Percentiles rank a stretch among this genome's conserved stretches.
phyloP scores from a whole-genome alignment of 2,888 invertebrate species.

The Epinotia demarniana region DNA sequence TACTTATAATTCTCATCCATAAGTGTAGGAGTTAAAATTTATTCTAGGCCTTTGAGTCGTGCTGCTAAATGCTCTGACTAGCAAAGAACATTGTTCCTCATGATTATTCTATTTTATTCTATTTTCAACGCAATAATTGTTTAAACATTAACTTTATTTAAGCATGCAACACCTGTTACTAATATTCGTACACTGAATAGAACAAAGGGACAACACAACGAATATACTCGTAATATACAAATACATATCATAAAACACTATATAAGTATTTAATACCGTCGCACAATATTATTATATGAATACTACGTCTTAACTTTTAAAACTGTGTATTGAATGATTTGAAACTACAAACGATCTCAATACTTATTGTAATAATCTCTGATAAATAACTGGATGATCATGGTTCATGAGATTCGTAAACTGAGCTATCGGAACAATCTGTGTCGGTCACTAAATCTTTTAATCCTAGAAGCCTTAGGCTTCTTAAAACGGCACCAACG shows the following conservation, averaged over 20 bases:
- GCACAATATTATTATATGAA: background rate
- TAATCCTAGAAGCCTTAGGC: too few relatives aligned
- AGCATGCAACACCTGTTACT: background rate
- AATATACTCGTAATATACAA: slow-evolving; percentile 4
- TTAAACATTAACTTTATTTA: background rate
- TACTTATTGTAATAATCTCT: background rate
- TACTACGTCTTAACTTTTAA: background rate
- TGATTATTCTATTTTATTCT: background rate
- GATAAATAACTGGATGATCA: background rate
- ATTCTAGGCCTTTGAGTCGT: background rate
- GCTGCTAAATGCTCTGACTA: slow-evolving; percentile 21
- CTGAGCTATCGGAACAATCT: too few relatives aligned
- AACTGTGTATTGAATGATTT: background rate
- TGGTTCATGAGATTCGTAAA: slow-evolving; percentile 1
- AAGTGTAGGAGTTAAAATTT: background rate
- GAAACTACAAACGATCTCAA: background rate
- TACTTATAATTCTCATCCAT: background rate
- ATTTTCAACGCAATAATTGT: background rate
- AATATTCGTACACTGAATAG: background rate
- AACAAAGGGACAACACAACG: background rate
- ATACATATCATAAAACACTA: background rate
- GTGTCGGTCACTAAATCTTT: too few relatives aligned
- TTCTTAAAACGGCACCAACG: too few relatives aligned
- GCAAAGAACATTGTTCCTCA: slow-evolving; percentile 12
- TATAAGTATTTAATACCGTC: background rate